Percentiles rank a stretch among this genome's conserved stretches.
Conservation (phyloP, 2,113 vertebrate genomes). For the Austrofundulus limnaeus region DNA sequence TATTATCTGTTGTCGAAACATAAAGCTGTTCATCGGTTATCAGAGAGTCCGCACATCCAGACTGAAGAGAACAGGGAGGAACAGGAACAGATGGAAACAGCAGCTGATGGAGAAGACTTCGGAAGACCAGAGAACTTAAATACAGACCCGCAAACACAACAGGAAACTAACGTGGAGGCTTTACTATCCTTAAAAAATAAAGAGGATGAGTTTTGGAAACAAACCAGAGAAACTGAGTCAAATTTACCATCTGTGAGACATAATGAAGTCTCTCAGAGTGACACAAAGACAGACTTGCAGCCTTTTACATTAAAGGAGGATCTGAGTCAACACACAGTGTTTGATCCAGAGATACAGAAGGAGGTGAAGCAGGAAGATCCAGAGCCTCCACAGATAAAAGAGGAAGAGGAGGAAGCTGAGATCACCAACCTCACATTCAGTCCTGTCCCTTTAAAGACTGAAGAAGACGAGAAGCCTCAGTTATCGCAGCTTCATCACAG, state of each 20-base stretch:
- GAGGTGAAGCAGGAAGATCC: not conserved
- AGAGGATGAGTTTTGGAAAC: constrained; percentile 21
- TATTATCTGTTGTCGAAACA: constrained; percentile 19
- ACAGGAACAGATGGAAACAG: not conserved
- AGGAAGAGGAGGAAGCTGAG: constrained; percentile 25
- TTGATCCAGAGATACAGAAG: not conserved
- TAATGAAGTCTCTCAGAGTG: not conserved
- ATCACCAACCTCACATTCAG: constrained; percentile 2
- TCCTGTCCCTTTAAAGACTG: constrained; percentile 14
- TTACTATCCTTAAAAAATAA: not conserved
- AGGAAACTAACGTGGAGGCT: not conserved
- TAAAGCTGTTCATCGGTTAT: not conserved
- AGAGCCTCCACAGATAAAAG: constrained; percentile 22
- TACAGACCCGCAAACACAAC: not conserved
- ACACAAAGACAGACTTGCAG: not conserved
- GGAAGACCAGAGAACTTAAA: constrained; percentile 8
- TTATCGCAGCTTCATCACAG: constrained; percentile 8
- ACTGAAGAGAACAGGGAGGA: constrained; percentile 12
- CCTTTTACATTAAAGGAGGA: not conserved
- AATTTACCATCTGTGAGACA: not conserved
- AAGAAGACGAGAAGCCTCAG: constrained; percentile 27
- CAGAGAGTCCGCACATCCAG: not conserved
- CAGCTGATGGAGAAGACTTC: constrained; percentile 14
- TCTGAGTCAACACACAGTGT: not conserved
- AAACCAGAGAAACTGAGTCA: not conserved